Conservation (phyloP, 2,888 invertebrate species). For the Caradrina kadenii region DNA sequence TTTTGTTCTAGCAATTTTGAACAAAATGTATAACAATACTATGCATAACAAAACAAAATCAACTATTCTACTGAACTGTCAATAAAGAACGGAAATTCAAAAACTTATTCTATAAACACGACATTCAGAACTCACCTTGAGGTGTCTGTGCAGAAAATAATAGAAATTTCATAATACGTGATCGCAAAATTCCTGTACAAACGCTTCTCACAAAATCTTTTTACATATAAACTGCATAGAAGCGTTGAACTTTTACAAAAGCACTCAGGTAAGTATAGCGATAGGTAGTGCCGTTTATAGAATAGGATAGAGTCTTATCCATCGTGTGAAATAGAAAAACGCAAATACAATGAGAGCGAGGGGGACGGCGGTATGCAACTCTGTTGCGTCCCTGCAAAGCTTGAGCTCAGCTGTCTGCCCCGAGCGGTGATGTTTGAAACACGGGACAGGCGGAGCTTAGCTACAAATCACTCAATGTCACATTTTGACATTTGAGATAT, state of each 20-base stretch:
- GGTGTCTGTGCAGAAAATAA: slow-evolving; percentile 62
- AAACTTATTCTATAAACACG: slow-evolving; percentile 53
- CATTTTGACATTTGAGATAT: slow-evolving; percentile 91
- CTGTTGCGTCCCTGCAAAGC: slow-evolving; percentile 85
- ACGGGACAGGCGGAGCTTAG: slow-evolving; percentile 91
- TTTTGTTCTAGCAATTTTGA: background rate
- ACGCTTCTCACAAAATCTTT: slow-evolving; percentile 81
- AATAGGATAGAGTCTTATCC: slow-evolving; percentile 85
- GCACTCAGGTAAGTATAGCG: slow-evolving; percentile 89
- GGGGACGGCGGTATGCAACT: slow-evolving; percentile 82
- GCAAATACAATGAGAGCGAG: slow-evolving; percentile 73
- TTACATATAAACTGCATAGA: slow-evolving; percentile 86
- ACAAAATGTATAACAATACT: slow-evolving; percentile 8
- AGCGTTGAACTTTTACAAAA: slow-evolving; percentile 90
- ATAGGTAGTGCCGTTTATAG: slow-evolving; percentile 87
- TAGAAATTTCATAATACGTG: slow-evolving; percentile 67
- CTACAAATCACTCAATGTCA: slow-evolving; percentile 91
- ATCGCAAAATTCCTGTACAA: slow-evolving; percentile 71
- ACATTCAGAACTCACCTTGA: slow-evolving; percentile 67
- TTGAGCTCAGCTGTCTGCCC: slow-evolving; percentile 90
- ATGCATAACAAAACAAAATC: slow-evolving; percentile 2
- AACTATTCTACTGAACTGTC: slow-evolving; percentile 18
- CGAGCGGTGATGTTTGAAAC: slow-evolving; percentile 91
- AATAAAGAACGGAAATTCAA: slow-evolving; percentile 42
- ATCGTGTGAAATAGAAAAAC: slow-evolving; percentile 79